phyloP scores from a whole-genome alignment of 1,140 invertebrate species.

The Eueides isabella region DNA sequence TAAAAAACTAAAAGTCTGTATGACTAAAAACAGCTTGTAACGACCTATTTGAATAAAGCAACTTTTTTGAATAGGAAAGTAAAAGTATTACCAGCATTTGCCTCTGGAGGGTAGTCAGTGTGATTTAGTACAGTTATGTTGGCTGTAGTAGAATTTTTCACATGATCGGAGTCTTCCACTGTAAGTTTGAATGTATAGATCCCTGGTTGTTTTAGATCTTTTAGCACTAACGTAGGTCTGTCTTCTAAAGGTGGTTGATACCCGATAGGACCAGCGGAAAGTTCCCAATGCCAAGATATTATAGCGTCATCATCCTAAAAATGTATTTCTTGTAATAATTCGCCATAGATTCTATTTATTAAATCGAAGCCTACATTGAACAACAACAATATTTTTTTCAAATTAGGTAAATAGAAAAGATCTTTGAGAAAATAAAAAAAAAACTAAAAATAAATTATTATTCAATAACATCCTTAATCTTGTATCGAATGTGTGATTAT shows the following conservation, averaged over 20 bases:
- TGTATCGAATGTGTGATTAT: too few relatives aligned
- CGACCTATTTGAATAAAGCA: too few relatives aligned
- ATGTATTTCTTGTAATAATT: not conserved
- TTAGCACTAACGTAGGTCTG: conserved; percentile 91
- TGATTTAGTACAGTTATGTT: conserved; percentile 96
- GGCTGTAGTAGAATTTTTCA: conserved; percentile 92
- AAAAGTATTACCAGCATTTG: conserved; percentile 87
- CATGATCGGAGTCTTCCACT: conserved; percentile 95
- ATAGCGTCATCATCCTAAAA: conserved; percentile 91
- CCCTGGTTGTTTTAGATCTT: conserved; percentile 91
- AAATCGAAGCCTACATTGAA: too few relatives aligned
- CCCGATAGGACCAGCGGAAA: conserved; percentile 92
- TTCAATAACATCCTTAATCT: too few relatives aligned
- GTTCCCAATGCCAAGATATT: conserved; percentile 95
- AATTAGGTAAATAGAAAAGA: too few relatives aligned
- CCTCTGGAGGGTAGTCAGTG: conserved; percentile 96
- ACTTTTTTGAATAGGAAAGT: not conserved
- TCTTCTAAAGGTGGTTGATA: conserved; percentile 91
- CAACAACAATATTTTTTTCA: too few relatives aligned
- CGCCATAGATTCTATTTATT: too few relatives aligned
- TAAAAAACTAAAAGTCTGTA: too few relatives aligned
- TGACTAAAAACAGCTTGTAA: too few relatives aligned
- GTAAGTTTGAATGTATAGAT: conserved; percentile 97
- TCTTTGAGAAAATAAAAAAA: too few relatives aligned
- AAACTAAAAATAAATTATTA: too few relatives aligned